phyloP scores from a whole-genome alignment of 1,140 invertebrate species.

The Cepaea nemoralis region DNA sequence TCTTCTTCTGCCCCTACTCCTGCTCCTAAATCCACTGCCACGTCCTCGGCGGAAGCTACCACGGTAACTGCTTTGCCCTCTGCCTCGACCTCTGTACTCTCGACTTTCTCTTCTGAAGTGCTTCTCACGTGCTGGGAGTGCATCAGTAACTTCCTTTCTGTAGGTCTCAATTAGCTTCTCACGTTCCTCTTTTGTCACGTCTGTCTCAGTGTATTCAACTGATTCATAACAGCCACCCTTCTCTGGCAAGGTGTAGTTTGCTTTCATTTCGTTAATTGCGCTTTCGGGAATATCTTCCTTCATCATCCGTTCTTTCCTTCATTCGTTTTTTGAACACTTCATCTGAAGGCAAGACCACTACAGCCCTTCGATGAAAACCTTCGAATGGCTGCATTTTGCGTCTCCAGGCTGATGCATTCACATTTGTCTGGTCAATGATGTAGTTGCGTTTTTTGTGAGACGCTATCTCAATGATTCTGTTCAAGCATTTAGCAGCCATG shows the following conservation, averaged over 20 bases:
- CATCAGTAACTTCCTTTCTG: slow-evolving; percentile 82
- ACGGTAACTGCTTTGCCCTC: no score
- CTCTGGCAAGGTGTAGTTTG: slow-evolving; percentile 82
- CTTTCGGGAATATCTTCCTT: slow-evolving; percentile 91
- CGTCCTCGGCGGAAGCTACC: no score
- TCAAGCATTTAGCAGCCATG: no score
- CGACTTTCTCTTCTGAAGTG: slow-evolving; percentile 72
- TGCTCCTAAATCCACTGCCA: no score
- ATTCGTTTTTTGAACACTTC: slow-evolving; percentile 87
- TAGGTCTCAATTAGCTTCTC: slow-evolving; percentile 81
- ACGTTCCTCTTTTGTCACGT: slow-evolving; percentile 80
- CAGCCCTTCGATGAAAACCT: slow-evolving; percentile 88
- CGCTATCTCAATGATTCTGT: no score
- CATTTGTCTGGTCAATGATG: slow-evolving; percentile 95
- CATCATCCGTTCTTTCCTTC: slow-evolving; percentile 82
- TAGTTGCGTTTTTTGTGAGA: no score
- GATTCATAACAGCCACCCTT: slow-evolving; percentile 80
- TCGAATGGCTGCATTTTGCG: slow-evolving; percentile 95
- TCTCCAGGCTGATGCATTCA: slow-evolving; percentile 92
- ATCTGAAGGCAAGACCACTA: slow-evolving; percentile 89
- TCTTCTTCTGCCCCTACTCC: no score
- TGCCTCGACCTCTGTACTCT: no score
- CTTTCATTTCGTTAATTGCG: slow-evolving; percentile 94
- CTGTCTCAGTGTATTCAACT: slow-evolving; percentile 81
- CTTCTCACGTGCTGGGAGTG: slow-evolving; percentile 70